phyloP scores from a whole-genome alignment of 2,888 invertebrate genomes.

The Eupithecia centaureata region DNA sequence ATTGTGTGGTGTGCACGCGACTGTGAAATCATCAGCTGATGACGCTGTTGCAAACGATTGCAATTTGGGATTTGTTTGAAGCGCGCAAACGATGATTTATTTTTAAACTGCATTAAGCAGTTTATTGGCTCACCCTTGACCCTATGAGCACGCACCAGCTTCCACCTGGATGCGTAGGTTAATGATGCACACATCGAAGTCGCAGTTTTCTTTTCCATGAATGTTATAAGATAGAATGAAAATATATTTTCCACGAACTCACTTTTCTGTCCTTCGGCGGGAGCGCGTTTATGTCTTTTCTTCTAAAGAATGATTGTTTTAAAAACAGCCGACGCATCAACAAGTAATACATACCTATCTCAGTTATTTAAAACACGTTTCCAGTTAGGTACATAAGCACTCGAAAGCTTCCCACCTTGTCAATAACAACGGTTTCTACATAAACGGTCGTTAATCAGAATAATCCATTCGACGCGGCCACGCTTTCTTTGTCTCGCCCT shows the following conservation, averaged over 20 bases:
- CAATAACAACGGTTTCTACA: constrained; percentile 43
- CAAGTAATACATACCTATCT: not conserved
- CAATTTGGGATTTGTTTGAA: constrained; percentile 5
- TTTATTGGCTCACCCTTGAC: not conserved
- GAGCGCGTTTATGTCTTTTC: constrained; percentile 33
- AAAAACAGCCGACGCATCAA: not conserved
- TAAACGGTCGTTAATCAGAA: constrained; percentile 37
- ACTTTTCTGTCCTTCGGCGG: not conserved
- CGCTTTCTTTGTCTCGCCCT: constrained; percentile 51
- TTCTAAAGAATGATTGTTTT: constrained; percentile 4
- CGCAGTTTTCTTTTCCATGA: not conserved
- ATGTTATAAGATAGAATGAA: not conserved
- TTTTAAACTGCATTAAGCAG: not conserved
- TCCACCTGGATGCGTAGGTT: not conserved
- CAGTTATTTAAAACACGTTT: not conserved
- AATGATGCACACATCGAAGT: not conserved
- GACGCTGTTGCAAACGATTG: constrained; percentile 30
- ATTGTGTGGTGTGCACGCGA: constrained; percentile 66
- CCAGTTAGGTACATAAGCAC: not conserved
- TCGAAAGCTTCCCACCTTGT: constrained; percentile 20
- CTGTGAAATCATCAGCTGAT: constrained; percentile 56
- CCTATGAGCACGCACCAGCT: not conserved
- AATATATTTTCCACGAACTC: not conserved
- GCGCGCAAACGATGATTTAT: constrained; percentile 7
- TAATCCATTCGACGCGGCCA: constrained; percentile 48